Conservation (phyloP, 1,140 invertebrate species). For the Argopecten irradians region DNA sequence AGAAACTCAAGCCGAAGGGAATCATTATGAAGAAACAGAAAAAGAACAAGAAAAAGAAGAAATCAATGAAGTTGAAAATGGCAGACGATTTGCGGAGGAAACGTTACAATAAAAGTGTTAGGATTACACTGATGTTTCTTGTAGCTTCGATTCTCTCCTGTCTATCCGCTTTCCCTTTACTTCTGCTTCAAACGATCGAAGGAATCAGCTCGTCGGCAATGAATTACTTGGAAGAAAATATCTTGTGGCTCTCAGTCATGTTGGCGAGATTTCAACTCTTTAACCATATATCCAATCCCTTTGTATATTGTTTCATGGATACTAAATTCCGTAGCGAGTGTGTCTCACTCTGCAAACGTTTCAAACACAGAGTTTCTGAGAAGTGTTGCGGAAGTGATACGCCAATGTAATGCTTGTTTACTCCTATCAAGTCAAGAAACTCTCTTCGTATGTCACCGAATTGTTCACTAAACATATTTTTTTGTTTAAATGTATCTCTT, state of each 20-base stretch:
- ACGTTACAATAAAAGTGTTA: neutral
- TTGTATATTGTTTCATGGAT: neutral
- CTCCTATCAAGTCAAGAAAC: no score
- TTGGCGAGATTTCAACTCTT: neutral
- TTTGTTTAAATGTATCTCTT: no score
- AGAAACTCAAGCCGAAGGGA: neutral
- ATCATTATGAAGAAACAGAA: neutral
- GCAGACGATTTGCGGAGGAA: neutral
- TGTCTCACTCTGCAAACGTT: neutral
- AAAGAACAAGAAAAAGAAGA: neutral
- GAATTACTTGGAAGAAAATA: neutral
- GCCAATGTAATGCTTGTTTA: no score
- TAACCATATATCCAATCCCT: neutral
- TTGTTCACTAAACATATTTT: no score
- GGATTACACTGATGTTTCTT: neutral
- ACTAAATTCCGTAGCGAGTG: neutral
- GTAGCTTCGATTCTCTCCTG: neutral
- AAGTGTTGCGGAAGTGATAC: neutral
- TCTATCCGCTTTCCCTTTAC: neutral
- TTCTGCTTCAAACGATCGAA: conserved; percentile 13
- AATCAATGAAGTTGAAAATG: conserved; percentile 4
- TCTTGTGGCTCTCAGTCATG: neutral
- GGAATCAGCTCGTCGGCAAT: neutral
- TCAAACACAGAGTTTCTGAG: neutral
- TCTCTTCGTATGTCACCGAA: no score